phyloP scores from a whole-genome alignment of 2,888 invertebrate species.

The Gasteruption jaculator region DNA sequence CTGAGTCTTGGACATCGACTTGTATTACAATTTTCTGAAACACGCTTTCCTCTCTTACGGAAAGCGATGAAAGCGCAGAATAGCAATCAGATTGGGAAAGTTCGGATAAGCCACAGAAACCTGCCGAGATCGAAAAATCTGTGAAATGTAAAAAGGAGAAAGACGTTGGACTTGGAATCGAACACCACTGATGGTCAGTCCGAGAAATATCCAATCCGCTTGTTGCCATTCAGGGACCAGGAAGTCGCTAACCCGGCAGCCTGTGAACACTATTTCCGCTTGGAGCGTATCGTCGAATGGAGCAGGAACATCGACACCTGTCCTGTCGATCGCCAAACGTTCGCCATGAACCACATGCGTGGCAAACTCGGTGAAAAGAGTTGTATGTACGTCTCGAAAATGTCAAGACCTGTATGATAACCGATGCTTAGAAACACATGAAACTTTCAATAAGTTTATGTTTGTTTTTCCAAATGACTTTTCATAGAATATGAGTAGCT shows the following conservation, averaged over 20 bases:
- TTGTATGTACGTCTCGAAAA: too few species aligned
- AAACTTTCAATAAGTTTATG: too few species aligned
- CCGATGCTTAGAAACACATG: too few species aligned
- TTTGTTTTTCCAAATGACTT: too few species aligned
- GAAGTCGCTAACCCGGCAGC: constrained; percentile 80
- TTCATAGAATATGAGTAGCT: too few species aligned
- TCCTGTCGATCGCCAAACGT: constrained; percentile 83
- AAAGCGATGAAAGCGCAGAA: constrained; percentile 31
- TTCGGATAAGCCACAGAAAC: constrained; percentile 29
- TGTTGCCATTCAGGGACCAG: constrained; percentile 71
- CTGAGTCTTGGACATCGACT: neutral
- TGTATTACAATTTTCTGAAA: constrained; percentile 3
- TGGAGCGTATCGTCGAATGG: constrained; percentile 89
- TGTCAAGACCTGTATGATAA: too few species aligned
- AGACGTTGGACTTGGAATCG: constrained; percentile 46
- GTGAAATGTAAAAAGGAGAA: constrained; percentile 16
- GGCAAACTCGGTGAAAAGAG: constrained; percentile 63
- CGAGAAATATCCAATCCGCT: constrained; percentile 88
- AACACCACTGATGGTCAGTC: constrained; percentile 67
- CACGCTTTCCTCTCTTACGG: constrained; percentile 5
- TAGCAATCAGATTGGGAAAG: constrained; percentile 48
- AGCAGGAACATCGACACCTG: constrained; percentile 94
- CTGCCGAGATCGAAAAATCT: constrained; percentile 4
- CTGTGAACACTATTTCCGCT: constrained; percentile 87
- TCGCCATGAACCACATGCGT: constrained; percentile 72